phyloP scores from a whole-genome alignment of 37 sponge, comb jelly and placozoan genomes.

The Petrosia ficiformis region DNA sequence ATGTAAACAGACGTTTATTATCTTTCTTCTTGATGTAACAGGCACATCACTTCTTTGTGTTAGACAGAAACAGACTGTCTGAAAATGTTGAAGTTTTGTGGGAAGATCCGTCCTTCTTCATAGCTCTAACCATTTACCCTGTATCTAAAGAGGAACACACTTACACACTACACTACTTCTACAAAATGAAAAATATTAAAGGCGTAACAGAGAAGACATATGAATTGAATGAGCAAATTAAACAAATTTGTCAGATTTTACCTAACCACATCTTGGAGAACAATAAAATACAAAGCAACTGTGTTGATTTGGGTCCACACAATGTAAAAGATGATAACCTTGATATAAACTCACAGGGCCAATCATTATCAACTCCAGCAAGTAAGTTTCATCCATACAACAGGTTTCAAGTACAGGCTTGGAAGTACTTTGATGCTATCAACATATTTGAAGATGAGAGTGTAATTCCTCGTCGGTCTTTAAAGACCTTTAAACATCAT shows the following conservation, averaged over 20 bases:
- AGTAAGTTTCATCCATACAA: background rate
- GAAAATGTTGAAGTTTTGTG: too few relatives aligned
- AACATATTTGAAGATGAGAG: background rate
- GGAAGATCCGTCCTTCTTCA: too few relatives aligned
- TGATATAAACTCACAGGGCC: background rate
- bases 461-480: background rate
- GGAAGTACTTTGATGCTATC: constrained; percentile 10
- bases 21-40: too few relatives aligned
- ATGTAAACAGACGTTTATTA: too few relatives aligned
- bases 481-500: background rate
- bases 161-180: background rate
- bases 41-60: too few relatives aligned
- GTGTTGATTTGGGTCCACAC: background rate
- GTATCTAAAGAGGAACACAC: background rate
- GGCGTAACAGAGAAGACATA: background rate
- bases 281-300: background rate
- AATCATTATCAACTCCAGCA: background rate
- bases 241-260: background rate
- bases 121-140: too few relatives aligned
- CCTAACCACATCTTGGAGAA: background rate
- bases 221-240: background rate
- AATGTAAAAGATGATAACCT: background rate
- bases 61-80: too few relatives aligned
- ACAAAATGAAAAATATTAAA: background rate
- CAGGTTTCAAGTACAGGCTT: background rate